These are phyloP conservation scores for Dicranocentrus wangi DNA, from an alignment of 2,888 invertebrate genomes.

Conservation along the genomic window DNA sequence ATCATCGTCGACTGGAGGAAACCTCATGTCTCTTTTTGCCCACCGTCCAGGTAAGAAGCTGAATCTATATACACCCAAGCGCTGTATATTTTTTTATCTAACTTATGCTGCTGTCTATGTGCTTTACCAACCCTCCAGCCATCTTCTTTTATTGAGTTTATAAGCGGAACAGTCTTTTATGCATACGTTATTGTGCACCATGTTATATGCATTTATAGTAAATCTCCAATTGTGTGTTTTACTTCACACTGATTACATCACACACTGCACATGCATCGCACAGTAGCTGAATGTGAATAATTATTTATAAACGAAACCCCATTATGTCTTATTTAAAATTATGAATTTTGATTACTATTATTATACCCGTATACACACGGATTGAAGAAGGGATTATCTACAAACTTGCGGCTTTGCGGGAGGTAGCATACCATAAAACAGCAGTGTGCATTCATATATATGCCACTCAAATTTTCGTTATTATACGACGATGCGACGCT, in stretches of 20 bases:
- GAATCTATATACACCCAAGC: too few relatives aligned
- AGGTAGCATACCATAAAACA: constrained; percentile 21
- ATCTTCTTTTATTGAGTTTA: neutral
- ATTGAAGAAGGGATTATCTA: constrained; percentile 11
- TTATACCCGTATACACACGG: neutral
- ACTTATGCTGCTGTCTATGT: too few relatives aligned
- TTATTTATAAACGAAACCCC: constrained; percentile 47
- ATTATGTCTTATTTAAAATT: constrained; percentile 61
- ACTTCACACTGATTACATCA: constrained; percentile 22
- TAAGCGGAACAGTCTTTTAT: too few relatives aligned
- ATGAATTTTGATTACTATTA: constrained; percentile 14
- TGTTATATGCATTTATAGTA: too few relatives aligned
- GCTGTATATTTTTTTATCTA: too few relatives aligned
- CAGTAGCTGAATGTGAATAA: constrained; percentile 58
- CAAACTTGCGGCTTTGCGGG: constrained; percentile 37
- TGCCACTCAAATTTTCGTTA: neutral
- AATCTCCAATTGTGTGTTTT: constrained; percentile 34
- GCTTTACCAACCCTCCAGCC: too few relatives aligned
- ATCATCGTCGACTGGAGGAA: neutral
- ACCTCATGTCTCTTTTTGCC: constrained; percentile 2
- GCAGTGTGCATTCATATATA: constrained; percentile 18
- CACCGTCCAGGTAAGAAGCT: neutral
- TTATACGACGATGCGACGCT: neutral
- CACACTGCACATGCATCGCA: neutral
- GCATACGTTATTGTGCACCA: too few relatives aligned